Evolutionary conservation across 2,888 invertebrate genomes (phyloP), one percentile per base, ranked within the genome.

Genomic region (Zygogramma bicolorata): DNA sequence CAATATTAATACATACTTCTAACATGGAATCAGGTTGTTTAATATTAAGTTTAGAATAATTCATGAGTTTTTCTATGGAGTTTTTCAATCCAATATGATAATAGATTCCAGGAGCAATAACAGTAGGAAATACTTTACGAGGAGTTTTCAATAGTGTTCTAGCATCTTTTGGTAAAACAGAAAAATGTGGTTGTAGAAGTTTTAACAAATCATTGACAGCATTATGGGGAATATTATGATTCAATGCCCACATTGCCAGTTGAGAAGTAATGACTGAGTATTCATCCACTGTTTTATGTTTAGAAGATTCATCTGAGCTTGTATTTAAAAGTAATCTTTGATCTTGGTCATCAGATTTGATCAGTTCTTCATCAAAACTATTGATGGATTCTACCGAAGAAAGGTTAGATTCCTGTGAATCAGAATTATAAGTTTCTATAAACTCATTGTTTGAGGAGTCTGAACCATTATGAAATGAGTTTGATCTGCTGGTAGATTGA

Each of bases 71-170:
- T 60, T 60, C 34, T 34, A 60, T 34, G 20, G 20, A 60, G 31
- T 60, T 60, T 60, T 60, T 60, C 4, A 34, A 31, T 31, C 60
- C 60, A 60, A 60, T 60, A 31, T 60, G 38, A 34, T 22, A 31
- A 34, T 60, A 60, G 6, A 31, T 13, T 60, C 60, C 60, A 60
- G 60, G 60, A 31, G 15, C n/a, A 31, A 34, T 31, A 34, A 60
- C 29, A 15, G 60, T 60, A 5, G 60, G 18, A 31, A 34, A n/a
- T 10, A 59, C 29, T 59, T 59, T 59, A 13, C 57, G 58, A 57
- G 57, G 57, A 66, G 66, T 66, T 38, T 57, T 53, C 22, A 66
- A 20, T 25, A 66, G 25, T 10, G 66, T 66, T 66, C 66, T 66
- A 34, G 57, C 66, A 58, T 58, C 38, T 38, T 31, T 53, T 58